Base-by-base conservation (phyloP, 2,113 vertebrate species). In the Lynx canadensis region DNA sequence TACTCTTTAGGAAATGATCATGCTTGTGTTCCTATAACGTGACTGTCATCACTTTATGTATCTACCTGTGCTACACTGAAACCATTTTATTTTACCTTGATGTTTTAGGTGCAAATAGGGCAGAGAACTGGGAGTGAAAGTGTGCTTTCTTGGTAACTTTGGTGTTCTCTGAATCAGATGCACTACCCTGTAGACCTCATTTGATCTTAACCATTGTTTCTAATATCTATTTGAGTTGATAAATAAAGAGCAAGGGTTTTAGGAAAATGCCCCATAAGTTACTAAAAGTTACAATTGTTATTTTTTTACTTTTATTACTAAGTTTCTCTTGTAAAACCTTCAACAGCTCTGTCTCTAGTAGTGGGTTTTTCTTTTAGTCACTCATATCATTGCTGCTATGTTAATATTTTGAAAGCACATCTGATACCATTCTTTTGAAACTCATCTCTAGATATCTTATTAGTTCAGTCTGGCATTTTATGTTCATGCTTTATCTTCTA, bases 221-320 rank as follows among this genome's bases (percentile, higher is more conserved):
- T 63, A 31, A 78, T 31, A 83, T 68, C 13, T 93, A 3, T 96
- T 68, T 36, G 52, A 76, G 29, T 93, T 95, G 33, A 73, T 84
- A 89, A 80, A 73, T 84, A 89, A 80, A 85, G n/a, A 63, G n/a
- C 71, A 97, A 93, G 41, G 5, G 3, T 73, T 94, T 81, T 52
- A 91, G 82, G 36, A 95, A 93, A 55, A 88, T 73, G 7, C 3
- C 18, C 1, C 8, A 1, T 93, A 80, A 86, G 29, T 71, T 45
- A 90, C 36, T 88, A 89, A 88, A 68, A 69, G 23, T 91, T 93
- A 15, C 4, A 21, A 6, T 68, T 84, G 33, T 52, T 50, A n/a
- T 92, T 86, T 92, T 92, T 57, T 6, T 78, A 18, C 7, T 94
- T 65, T 80, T 73, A 66, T 50, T 93, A 13, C 19, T 57, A 0